phyloP scores from a whole-genome alignment of 2,888 invertebrate genomes.

The Eretmocerus hayati region DNA sequence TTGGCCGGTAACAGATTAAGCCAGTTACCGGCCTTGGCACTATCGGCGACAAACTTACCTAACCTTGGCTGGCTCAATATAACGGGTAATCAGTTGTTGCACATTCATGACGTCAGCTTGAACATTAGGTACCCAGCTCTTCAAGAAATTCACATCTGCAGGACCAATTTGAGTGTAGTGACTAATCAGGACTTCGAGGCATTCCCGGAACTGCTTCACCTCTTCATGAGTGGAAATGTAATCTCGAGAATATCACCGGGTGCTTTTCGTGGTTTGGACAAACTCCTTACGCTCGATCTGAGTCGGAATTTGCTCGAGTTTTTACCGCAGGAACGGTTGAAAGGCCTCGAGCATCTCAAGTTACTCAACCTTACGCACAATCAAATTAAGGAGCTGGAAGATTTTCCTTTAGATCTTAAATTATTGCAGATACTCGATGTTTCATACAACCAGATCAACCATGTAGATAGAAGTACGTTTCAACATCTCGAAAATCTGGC shows the following conservation, averaged over 20 bases:
- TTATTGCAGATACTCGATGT: slow-evolving; percentile 73
- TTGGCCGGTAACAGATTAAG: slow-evolving; percentile 72
- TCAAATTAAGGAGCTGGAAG: slow-evolving; percentile 70
- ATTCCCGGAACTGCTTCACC: slow-evolving; percentile 69
- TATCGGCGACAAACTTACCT: slow-evolving; percentile 68
- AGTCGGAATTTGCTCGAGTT: slow-evolving; percentile 76
- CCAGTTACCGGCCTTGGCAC: slow-evolving; percentile 69
- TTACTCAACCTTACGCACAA: slow-evolving; percentile 79
- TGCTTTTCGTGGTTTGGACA: slow-evolving; percentile 71
- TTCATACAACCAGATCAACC: slow-evolving; percentile 75
- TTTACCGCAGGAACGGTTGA: slow-evolving; percentile 76
- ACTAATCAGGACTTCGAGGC: slow-evolving; percentile 81
- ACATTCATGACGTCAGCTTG: slow-evolving; percentile 65
- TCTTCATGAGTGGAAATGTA: slow-evolving; percentile 66
- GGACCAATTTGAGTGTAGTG: slow-evolving; percentile 74
- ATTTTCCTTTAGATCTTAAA: slow-evolving; percentile 71
- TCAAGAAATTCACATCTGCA: slow-evolving; percentile 73
- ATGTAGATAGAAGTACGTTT: slow-evolving; percentile 69
- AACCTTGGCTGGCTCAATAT: slow-evolving; percentile 71
- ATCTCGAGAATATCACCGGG: slow-evolving; percentile 77
- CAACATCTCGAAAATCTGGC: slow-evolving; percentile 67
- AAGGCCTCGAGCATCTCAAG: slow-evolving; percentile 66
- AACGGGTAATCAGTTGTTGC: slow-evolving; percentile 72
- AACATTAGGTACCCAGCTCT: slow-evolving; percentile 65
- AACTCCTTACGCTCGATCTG: slow-evolving; percentile 71